phyloP scores from a whole-genome alignment of 2,797 vertebrate genomes.

The Sebastes vulpes region DNA sequence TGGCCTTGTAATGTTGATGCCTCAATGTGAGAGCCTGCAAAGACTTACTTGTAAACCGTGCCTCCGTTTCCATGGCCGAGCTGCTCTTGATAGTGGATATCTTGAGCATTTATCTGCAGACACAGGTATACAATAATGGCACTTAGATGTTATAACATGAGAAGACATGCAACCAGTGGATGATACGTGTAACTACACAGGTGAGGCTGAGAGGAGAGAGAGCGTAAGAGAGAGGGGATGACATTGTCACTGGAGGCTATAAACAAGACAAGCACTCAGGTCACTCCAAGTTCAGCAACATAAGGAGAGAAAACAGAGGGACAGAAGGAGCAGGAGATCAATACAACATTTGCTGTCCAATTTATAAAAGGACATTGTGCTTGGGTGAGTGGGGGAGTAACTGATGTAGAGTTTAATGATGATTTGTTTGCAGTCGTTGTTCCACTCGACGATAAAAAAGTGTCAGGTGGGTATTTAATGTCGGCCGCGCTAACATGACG shows the following conservation, averaged over 20 bases:
- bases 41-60: constrained; percentile 97
- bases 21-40: not conserved
- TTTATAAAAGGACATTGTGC: constrained; percentile 93
- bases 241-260: constrained; percentile 88
- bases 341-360: constrained; percentile 96
- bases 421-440: constrained; percentile 92
- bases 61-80: constrained; percentile 98
- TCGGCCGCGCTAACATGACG: constrained; percentile 71
- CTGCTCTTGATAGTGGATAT: constrained; percentile 97
- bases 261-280: constrained; percentile 90
- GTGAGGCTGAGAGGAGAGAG: constrained; percentile 60
- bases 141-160: constrained; percentile 23
- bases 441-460: constrained; percentile 85
- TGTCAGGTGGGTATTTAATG: constrained; percentile 90
- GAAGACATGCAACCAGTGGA: constrained; percentile 41
- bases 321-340: constrained; percentile 84
- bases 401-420: constrained; percentile 95
- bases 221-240: constrained; percentile 75
- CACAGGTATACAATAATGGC: constrained; percentile 17
- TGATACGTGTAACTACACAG: constrained; percentile 61
- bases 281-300: constrained; percentile 94
- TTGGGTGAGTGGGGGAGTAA: constrained; percentile 83
- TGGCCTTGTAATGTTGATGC: constrained; percentile 3
- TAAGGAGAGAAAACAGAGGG: constrained; percentile 69
- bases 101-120: constrained; percentile 97